Evolutionary conservation across 2,888 invertebrate genomes (phyloP), one percentile per base, ranked within the genome.

Genomic region (Caenorhabditis sp.): DNA sequence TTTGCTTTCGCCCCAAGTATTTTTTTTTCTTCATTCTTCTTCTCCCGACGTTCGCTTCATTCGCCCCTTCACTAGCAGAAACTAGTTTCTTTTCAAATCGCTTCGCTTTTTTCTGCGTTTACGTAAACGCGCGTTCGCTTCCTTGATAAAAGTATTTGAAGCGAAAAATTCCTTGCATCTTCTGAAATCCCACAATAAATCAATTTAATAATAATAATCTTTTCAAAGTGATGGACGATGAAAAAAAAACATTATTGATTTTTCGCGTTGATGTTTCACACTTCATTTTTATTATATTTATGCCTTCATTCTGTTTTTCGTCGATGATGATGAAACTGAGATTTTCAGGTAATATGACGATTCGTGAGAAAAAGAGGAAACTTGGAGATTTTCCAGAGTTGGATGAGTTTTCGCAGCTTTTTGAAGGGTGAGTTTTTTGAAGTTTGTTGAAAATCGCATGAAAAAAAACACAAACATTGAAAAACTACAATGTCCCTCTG

Each of bases 21-120:
- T 64, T 62, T 88, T 14, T 50, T 86, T n/a, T 87, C 89, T 88
- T 88, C 55, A 36, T 80, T 88, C 27, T 84, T 87, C 24, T 83
- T 87, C 19, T 87, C 88, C 1, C 60, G 85, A 12, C 31, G 69
- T 4, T 77, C 83, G 12, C 36, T 87, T 1, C 19, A 87, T 2
- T 53, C 8, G 66, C 87, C 4, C 71, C 71, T 54, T 60, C 62
- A 65, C 60, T 65, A 23, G 24, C 57, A n/a, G 6, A 23, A 21
- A n/a, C 59, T 51, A 54, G 31, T 36, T 57, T 53, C 51, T 37
- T 27, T 17, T 23, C 36, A 37, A 31, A 23, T 23, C 31, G 12
- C 58, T 49, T 58, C 62, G 49, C 57, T 23, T 14, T n/a, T 37
- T 62, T 12, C 19, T 26, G 43, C n/a, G 36, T 51, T 49, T 26